Conservation (phyloP, 2,797 vertebrate genomes). For the Eleutherodactylus coqui region DNA sequence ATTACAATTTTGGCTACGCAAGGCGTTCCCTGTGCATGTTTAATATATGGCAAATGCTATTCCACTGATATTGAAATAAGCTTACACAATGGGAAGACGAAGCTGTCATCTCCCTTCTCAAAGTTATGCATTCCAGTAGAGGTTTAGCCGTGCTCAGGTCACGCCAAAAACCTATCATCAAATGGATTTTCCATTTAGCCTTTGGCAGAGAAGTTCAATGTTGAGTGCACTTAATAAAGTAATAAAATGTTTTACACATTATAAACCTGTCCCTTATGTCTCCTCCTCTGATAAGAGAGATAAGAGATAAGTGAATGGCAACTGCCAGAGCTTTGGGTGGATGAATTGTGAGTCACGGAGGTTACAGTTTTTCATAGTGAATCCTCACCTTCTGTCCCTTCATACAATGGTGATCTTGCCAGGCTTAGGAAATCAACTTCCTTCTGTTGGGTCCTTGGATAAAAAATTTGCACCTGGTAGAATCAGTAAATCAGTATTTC, state of each 20-base stretch:
- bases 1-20: too few relatives aligned
- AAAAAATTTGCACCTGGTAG: too few relatives aligned
- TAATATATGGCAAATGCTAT: too few relatives aligned
- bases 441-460: too few relatives aligned
- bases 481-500: too few relatives aligned
- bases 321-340: background rate
- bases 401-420: too few relatives aligned
- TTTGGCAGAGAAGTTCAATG: background rate
- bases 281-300: constrained; percentile 6
- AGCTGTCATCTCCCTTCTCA: too few relatives aligned
- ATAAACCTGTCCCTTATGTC: background rate
- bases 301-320: background rate
- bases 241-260: constrained; percentile 9
- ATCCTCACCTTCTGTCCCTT: too few relatives aligned
- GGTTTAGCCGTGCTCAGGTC: background rate
- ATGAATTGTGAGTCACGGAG: background rate
- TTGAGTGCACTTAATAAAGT: background rate
- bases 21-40: too few relatives aligned
- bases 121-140: background rate
- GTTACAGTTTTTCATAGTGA: background rate
- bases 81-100: too few relatives aligned
- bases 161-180: background rate
- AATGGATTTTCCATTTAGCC: background rate
- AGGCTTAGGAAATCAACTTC: too few relatives aligned
- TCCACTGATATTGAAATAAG: too few relatives aligned